Conservation (phyloP, 2,888 invertebrate genomes). For the Exephanes ischioxanthus region DNA sequence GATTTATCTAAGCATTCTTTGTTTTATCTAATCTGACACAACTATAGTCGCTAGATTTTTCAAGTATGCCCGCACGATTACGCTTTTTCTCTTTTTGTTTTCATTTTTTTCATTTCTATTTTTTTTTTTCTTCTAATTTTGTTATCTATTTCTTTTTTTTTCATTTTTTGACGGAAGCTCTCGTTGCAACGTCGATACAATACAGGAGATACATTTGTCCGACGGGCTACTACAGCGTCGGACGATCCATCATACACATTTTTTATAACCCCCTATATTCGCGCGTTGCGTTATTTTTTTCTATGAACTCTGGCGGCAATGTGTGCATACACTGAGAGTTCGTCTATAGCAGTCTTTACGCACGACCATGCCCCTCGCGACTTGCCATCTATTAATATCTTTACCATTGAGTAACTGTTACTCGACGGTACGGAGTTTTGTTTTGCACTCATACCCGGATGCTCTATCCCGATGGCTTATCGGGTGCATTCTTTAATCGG, state of each 20-base stretch:
- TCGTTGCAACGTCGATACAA: slow-evolving; percentile 33
- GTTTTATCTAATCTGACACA: slow-evolving; percentile 3
- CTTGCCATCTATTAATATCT: slow-evolving; percentile 56
- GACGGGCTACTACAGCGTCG: slow-evolving; percentile 26
- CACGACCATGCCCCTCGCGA: slow-evolving; percentile 36
- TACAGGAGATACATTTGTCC: slow-evolving; percentile 26
- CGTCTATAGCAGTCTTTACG: slow-evolving; percentile 44
- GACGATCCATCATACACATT: slow-evolving; percentile 41
- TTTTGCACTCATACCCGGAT: slow-evolving; percentile 36
- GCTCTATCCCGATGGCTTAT: slow-evolving; percentile 10
- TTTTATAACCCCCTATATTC: slow-evolving; percentile 13
- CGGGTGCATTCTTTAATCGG: background rate
- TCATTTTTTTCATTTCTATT: background rate
- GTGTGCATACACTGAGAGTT: slow-evolving; percentile 26
- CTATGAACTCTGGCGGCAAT: slow-evolving; percentile 29
- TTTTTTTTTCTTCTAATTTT: background rate
- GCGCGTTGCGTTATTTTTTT: slow-evolving; percentile 5
- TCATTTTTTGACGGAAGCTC: slow-evolving; percentile 43
- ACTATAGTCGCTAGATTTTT: slow-evolving; percentile 13
- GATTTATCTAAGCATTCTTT: background rate
- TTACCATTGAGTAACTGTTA: slow-evolving; percentile 41
- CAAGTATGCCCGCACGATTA: slow-evolving; percentile 11
- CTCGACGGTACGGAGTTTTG: slow-evolving; percentile 35
- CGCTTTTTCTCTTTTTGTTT: background rate
- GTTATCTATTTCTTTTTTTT: background rate